These are phyloP conservation scores for Chaetodon auriga DNA, from an alignment of 2,113 vertebrate species.

Conservation along the genomic window DNA sequence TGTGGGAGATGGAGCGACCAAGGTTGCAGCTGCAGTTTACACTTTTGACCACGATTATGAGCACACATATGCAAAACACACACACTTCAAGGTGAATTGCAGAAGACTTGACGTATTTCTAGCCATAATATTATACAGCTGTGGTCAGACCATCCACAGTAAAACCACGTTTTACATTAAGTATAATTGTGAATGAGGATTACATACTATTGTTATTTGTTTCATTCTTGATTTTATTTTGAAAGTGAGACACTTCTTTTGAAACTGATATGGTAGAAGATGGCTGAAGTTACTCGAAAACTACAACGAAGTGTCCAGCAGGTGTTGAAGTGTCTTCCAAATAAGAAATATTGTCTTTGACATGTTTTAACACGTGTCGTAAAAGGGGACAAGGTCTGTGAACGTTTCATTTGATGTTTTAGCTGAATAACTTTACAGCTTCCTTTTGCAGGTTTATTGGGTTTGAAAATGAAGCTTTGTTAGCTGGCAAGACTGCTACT, in stretches of 20 bases:
- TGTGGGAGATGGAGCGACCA: slow-evolving; percentile 25
- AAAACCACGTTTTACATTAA: background rate
- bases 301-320: background rate
- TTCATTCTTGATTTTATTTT: background rate
- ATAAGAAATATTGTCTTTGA: background rate
- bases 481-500: background rate
- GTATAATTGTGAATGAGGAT: background rate
- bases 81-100: background rate
- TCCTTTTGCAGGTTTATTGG: background rate
- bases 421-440: background rate
- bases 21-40: background rate
- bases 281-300: background rate
- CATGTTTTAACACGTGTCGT: no score
- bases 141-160: background rate
- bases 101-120: background rate
- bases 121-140: background rate
- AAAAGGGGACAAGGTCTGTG: no score
- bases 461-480: background rate
- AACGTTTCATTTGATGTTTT: background rate
- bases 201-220: background rate
- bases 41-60: slow-evolving; percentile 3
- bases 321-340: background rate
- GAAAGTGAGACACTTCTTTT: slow-evolving; percentile 24
- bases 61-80: background rate
- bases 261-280: background rate